phyloP scores from a whole-genome alignment of 2,888 invertebrate species.

The Athrips mouffetella region DNA sequence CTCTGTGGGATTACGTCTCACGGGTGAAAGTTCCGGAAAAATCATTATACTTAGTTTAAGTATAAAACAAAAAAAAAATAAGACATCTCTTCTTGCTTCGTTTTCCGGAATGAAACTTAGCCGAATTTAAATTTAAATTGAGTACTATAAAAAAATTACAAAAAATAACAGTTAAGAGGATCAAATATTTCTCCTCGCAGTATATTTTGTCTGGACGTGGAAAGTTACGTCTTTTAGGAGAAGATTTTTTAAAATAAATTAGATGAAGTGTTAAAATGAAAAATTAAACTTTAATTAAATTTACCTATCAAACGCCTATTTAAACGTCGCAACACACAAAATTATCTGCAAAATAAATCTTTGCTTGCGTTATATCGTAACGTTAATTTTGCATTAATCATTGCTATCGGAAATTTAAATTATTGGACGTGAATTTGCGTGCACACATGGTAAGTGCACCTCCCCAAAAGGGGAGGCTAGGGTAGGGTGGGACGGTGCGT shows the following conservation, averaged over 20 bases:
- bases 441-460: conserved; percentile 67
- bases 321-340: background rate
- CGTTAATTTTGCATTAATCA: conserved; percentile 22
- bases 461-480: conserved; percentile 29
- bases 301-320: background rate
- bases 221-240: background rate
- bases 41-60: too few species aligned
- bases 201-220: too few species aligned
- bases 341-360: conserved; percentile 15
- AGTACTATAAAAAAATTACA: too few species aligned
- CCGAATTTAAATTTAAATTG: too few species aligned
- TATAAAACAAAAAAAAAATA: too few species aligned
- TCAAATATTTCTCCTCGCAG: too few species aligned
- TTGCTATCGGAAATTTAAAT: conserved; percentile 72
- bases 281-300: background rate
- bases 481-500: conserved; percentile 31
- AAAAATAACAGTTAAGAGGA: too few species aligned
- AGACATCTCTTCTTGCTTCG: background rate
- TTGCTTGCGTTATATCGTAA: conserved; percentile 3
- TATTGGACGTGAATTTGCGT: conserved; percentile 73
- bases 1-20: conserved; percentile 45
- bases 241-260: background rate
- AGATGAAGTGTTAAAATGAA: background rate
- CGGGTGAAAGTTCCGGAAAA: conserved; percentile 16
- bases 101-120: too few species aligned